Evolutionary conservation across 2,888 invertebrate genomes (phyloP), one percentile per base, ranked within the genome.

Genomic region (Drosophila fungiperda): DNA sequence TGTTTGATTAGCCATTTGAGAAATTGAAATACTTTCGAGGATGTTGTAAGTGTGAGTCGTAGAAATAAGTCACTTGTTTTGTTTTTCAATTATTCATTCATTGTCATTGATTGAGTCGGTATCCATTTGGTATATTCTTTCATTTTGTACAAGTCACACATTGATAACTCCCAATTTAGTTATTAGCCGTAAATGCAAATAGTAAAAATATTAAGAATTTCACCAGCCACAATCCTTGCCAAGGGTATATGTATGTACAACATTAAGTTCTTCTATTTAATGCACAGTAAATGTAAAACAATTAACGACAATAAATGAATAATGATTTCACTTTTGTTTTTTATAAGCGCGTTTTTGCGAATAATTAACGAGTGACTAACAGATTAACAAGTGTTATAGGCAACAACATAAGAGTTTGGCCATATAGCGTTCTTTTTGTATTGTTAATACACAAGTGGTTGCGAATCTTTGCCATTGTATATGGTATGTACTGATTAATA

Each of bases 1-100:
- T 68, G 62, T 74, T 82, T 72, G 68, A 62, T 66, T 32, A 76
- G 53, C 71, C 71, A 83, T 89, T 83, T 75, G 57, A 76, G 60
- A 71, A 82, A 88, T 85, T 85, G 60, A 73, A 68, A 45, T 73
- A 57, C 68, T 62, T 72, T 35, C 35, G 23, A 26, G 50, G 23
- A 23, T 20, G 20, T 20, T 20, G 12, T 45, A 7, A 20, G 42
- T 33, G 26, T n/a, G 38, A 12, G 53, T n/a, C 49, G 20, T 20
- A 66, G 33, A 35, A 68, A 67, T 63, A 66, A 29, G 29, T 29
- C 29, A 62, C 69, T 70, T 49, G 2, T 26, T 17, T 20, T 26
- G n/a, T 42, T 40, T 54, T 76, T 58, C 5, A 54, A 71, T 62
- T 73, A 77, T 73, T 71, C 40, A 73, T 45, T 32, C 52, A 12